Evolutionary conservation across 2,113 vertebrate species (phyloP).

Genomic region (Gadus chalcogrammus): DNA sequence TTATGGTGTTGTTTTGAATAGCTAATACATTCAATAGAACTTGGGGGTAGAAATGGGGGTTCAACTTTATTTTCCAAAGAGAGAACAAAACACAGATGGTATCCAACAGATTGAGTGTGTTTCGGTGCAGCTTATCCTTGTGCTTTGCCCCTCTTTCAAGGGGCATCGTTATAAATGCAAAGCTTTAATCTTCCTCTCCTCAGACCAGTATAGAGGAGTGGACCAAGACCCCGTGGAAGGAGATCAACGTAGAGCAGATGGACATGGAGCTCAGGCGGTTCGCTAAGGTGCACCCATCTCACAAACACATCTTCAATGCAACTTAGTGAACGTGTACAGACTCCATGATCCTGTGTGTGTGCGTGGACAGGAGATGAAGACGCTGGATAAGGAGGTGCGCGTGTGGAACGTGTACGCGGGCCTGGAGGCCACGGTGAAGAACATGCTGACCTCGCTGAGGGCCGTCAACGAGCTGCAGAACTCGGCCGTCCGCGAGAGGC

Average conservation of each 20-base stretch:
- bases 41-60: too few species aligned
- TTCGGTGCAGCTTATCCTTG: neutral
- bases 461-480: slow-evolving; percentile 76
- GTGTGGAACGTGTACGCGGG: slow-evolving; percentile 65
- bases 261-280: slow-evolving; percentile 81
- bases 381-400: slow-evolving; percentile 75
- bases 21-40: too few species aligned
- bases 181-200: slow-evolving; percentile 11
- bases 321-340: neutral
- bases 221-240: slow-evolving; percentile 83
- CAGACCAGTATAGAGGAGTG: slow-evolving; percentile 83
- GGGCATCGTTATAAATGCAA: neutral
- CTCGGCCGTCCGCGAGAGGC: slow-evolving; percentile 61
- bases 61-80: too few species aligned
- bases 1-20: too few species aligned
- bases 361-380: slow-evolving; percentile 68
- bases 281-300: slow-evolving; percentile 67
- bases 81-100: too few species aligned
- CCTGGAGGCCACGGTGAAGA: slow-evolving; percentile 69
- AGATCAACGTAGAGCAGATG: slow-evolving; percentile 85
- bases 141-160: neutral
- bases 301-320: neutral
- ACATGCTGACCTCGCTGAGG: slow-evolving; percentile 71
- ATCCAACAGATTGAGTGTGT: too few species aligned
- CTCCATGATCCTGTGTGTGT: neutral